Evolutionary conservation across 1,140 invertebrate genomes (phyloP), one percentile per base, ranked within the genome.

Genomic region (Cydia amplana): DNA sequence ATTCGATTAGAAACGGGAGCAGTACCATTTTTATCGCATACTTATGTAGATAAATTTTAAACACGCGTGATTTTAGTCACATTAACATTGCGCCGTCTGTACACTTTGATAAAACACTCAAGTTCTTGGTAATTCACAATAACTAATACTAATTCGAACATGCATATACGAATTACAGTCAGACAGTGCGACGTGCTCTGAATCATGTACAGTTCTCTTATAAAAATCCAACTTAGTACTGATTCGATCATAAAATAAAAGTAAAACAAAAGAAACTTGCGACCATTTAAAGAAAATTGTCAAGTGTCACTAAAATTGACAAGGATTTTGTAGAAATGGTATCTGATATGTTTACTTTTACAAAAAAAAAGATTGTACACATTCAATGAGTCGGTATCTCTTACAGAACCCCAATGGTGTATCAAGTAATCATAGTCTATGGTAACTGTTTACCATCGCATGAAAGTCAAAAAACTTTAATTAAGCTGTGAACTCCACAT

Each of bases 1-100:
- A 86, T 86, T 85, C 81, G 85, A 91, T 90, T 89, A 89, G 82
- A 85, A 89, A 89, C 81, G 82, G 87, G 83, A 87, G 80, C 82
- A 83, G 77, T 79, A 75, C 80, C 74, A 77, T 75, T 78, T 83
- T 87, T 89, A 89, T 89, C 86, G 79, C 83, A 82, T 83, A 85
- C 81, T 86, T 84, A 81, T 82, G 87, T 84, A 88, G 89, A 91
- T 91, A 89, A 88, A 78, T 83, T 82, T 83, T 74, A 82, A 86
- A 85, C 81, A 81, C 82, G 82, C 82, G 83, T 85, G 82, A 85
- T 87, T 85, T 85, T 78, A 81, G 70, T 75, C 77, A 64, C 65
- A 78, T 81, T 82, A 80, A 73, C 43, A 67, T 72, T 82, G 78
- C 72, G 16, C n/a, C 18, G 64, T 67, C 64, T 32, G 16, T 32